Base-by-base conservation (phyloP, 2,113 vertebrate species). In the Ophiodon elongatus region DNA sequence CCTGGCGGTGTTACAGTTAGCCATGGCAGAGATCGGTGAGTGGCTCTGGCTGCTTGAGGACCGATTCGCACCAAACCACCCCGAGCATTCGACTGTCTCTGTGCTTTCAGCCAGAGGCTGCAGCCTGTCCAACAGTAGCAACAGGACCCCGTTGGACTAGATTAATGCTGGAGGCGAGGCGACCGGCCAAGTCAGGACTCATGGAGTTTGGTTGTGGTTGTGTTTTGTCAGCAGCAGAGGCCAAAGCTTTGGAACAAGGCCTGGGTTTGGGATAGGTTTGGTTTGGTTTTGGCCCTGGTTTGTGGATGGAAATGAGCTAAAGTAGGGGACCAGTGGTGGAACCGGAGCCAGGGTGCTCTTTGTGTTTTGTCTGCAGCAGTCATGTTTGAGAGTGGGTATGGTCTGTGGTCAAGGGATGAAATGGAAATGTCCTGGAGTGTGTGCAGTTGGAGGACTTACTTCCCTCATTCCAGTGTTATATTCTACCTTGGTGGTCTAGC, bases 261-360 rank as follows among this genome's bases (percentile, higher is more conserved):
- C 56, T 29, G 8, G 23, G 65, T 60, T 87, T 82, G 45, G 78
- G 66, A 35, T 10, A 37, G 52, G 52, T 50, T 50, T 8, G 43
- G 73, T 82, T 77, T 71, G 43, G 68, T 56, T 86, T 84, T 83
- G 82, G 67, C 79, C 79, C n/a, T 2, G 15, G 39, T 71, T 74
- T 27, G 7, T 47, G 71, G 65, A 76, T 84, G 80, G 74, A 74
- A 86, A 68, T 35, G 27, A 72, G 13, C 54, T 67, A 6, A 79
- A 70, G 66, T 39, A 45, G 65, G 65, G 47, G 66, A 74, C 4
- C 21, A 43, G 66, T 47, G 64, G 60, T 0, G 15, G 71, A 88
- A 39, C 31, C 35, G 29, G 62, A 82, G 65, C 73, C 39, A 80
- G 43, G 21, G 10, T 71, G 62, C 60, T 73, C 15, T 35, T 63